A percentile compares a stretch with the other conserved stretches of the same genome.
Conservation (phyloP, 2,113 vertebrate species). For the Crotalus viridis region DNA sequence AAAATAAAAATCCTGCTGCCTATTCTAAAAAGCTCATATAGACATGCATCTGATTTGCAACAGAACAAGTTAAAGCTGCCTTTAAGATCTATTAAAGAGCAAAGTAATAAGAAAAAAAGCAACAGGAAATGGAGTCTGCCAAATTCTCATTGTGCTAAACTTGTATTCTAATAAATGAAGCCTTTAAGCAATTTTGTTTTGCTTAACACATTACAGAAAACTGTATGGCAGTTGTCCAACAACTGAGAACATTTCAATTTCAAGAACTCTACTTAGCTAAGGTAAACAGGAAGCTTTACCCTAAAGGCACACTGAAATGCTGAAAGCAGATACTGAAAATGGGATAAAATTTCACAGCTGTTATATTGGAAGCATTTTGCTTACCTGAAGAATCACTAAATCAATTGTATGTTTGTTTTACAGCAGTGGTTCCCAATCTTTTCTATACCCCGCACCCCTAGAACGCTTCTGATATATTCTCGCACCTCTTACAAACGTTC, state of each 20-base stretch:
- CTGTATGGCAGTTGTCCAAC: conserved; percentile 67
- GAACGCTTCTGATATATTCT: too few species aligned
- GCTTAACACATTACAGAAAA: conserved; percentile 44
- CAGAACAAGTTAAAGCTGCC: conserved; percentile 25
- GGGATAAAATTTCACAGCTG: background rate
- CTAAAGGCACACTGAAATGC: background rate
- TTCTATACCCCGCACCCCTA: too few species aligned
- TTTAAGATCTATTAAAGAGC: conserved; percentile 34
- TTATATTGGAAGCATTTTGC: background rate
- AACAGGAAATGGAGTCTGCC: conserved; percentile 52
- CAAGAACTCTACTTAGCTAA: background rate
- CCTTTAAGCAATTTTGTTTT: background rate
- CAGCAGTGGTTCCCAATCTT: too few species aligned
- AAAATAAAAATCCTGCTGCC: conserved; percentile 51
- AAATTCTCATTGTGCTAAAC: conserved; percentile 54
- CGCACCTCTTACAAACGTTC: too few species aligned
- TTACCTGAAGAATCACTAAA: background rate
- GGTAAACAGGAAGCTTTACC: conserved; percentile 7
- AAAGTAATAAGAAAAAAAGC: conserved; percentile 54
- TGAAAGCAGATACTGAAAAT: background rate
- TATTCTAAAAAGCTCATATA: conserved; percentile 57
- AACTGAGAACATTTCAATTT: fast-evolving
- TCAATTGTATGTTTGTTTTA: background rate
- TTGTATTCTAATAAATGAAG: conserved; percentile 27
- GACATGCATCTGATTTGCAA: conserved; percentile 55